Percentiles rank a stretch among this genome's conserved stretches.
Evolutionary conservation across 2,888 invertebrate genomes (phyloP).

Genomic region (Dascillus cervinus): DNA sequence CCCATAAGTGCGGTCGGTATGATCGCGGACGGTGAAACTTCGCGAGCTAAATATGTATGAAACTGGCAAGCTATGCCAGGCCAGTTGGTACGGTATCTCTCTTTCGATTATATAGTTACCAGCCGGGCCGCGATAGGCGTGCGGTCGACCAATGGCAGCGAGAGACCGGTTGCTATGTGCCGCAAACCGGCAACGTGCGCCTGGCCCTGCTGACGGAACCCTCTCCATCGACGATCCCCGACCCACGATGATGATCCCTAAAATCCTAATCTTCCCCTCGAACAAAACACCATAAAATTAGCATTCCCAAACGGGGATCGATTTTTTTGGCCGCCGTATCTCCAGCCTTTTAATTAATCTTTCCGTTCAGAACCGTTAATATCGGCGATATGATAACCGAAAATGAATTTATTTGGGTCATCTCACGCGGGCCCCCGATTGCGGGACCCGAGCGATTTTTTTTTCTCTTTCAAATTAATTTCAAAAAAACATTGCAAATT

Average conservation of each 20-base stretch:
- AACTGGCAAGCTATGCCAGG: constrained; percentile 20
- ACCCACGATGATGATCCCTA: constrained; percentile 10
- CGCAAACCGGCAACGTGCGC: constrained; percentile 10
- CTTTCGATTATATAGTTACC: constrained; percentile 29
- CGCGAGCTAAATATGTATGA: constrained; percentile 16
- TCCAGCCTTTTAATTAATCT: background rate
- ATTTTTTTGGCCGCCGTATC: background rate
- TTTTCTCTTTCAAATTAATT: too few relatives aligned
- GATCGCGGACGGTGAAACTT: constrained; percentile 12
- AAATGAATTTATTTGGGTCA: background rate
- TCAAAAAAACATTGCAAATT: too few relatives aligned
- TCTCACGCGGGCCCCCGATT: background rate
- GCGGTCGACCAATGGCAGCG: constrained; percentile 23
- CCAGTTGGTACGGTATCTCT: constrained; percentile 25
- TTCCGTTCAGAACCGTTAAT: background rate
- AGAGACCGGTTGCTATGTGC: constrained; percentile 27
- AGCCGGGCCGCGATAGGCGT: constrained; percentile 25
- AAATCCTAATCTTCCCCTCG: constrained; percentile 9
- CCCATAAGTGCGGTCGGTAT: too few relatives aligned
- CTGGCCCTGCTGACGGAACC: constrained; percentile 8
- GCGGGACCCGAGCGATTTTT: too few relatives aligned
- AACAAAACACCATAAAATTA: constrained; percentile 7
- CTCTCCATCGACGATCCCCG: constrained; percentile 11
- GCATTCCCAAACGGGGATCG: constrained; percentile 4
- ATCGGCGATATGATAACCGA: background rate